Evolutionary conservation across 2,888 invertebrate genomes (phyloP).

Genomic region (Pyralis farinalis): DNA sequence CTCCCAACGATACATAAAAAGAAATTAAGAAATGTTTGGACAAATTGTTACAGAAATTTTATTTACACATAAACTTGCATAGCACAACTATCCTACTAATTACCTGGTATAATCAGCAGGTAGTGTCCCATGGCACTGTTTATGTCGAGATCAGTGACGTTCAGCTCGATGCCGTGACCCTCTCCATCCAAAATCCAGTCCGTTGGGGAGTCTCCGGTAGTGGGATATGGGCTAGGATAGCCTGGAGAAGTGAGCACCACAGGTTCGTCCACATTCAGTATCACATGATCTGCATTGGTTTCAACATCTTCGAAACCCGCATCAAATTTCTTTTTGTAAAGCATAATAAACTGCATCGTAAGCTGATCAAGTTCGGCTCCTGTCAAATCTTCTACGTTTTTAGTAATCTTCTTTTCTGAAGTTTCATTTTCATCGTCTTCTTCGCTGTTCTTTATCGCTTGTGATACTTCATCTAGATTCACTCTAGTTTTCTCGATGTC

Average conservation of each 20-base stretch:
- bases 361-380: slow-evolving; percentile 35
- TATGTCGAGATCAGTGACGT: slow-evolving; percentile 55
- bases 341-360: slow-evolving; percentile 35
- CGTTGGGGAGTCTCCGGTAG: slow-evolving; percentile 31
- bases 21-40: no score
- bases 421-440: background rate
- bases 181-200: slow-evolving; percentile 63
- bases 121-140: slow-evolving; percentile 58
- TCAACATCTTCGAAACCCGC: slow-evolving; percentile 28
- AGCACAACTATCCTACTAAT: no score
- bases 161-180: slow-evolving; percentile 65
- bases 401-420: slow-evolving; percentile 4
- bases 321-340: slow-evolving; percentile 34
- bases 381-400: slow-evolving; percentile 31
- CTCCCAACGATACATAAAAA: no score
- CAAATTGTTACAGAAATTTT: no score
- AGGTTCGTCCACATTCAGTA: slow-evolving; percentile 38
- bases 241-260: slow-evolving; percentile 47
- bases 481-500: no score
- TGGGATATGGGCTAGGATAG: slow-evolving; percentile 50
- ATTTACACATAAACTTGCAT: no score
- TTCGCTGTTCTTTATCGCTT: background rate
- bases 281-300: slow-evolving; percentile 33
- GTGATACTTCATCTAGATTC: background rate
- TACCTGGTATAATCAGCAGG: slow-evolving; percentile 68